Evolutionary conservation across 2,797 vertebrate species (phyloP), one percentile per base, ranked within the genome.

Genomic region (Sitta carolinensis): DNA sequence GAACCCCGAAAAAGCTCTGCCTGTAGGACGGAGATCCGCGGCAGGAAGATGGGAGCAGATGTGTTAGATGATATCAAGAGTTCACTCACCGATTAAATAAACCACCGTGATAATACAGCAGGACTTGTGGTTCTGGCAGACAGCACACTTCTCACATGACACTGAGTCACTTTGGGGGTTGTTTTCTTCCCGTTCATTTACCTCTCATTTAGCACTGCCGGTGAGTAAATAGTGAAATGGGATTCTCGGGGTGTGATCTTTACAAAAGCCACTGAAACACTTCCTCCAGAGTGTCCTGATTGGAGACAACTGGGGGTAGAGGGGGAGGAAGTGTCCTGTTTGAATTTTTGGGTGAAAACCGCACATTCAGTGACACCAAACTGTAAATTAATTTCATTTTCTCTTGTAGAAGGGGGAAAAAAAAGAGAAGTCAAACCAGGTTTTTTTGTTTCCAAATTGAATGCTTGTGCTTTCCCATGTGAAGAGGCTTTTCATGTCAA

Each of bases 81-180:
- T 89, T 96, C 86, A 50, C 25, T 29, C 61, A 4, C 74, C 90
- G 91, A 93, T 95, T 89, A 96, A 96, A 93, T 63, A 95, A 96
- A 90, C 80, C 61, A 27, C 59, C 12, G 74, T 55, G 92, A 90
- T 81, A 70, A 90, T 82, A 16, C 4, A 54, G 59, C 74, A 54
- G 81, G 80, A 59, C 50, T n/a, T 76, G 94, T 50, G 76, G 85
- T 68, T 88, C 76, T 34, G 74, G 74, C 77, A 93, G 85, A 73
- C 89, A 93, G 63, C 59, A 27, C 51, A 43, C 30, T 73, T 42
- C 80, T 94, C 91, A 82, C 94, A 77, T 91, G 94, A 93, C 57
- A 30, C 32, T 91, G 94, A 96, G 70, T 95, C 96, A 96, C 68
- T 20, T 2, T 3, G 23, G 47, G 50, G 40, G 50, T 59, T 84